phyloP scores from a whole-genome alignment of 2,797 vertebrate genomes.

The Pachyuromys duprasi region DNA sequence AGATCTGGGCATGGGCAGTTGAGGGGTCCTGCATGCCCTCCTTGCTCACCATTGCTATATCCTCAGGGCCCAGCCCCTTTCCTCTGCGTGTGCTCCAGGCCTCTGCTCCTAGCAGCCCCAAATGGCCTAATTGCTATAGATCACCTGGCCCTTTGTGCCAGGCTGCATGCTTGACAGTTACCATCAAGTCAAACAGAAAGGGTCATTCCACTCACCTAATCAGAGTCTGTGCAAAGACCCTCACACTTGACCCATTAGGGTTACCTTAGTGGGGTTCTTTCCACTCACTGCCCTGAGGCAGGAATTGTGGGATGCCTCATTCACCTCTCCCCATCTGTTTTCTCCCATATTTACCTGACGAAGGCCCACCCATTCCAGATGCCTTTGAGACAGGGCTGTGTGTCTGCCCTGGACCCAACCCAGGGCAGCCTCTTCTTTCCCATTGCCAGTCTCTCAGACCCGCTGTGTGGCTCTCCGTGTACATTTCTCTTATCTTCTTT shows the following conservation, averaged over 20 bases:
- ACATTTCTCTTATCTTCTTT: background rate
- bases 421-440: background rate
- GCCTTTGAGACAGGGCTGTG: background rate
- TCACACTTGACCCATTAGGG: background rate
- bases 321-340: background rate
- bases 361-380: background rate
- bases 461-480: background rate
- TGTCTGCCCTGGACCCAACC: background rate
- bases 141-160: background rate
- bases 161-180: rapidly evolving
- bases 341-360: background rate
- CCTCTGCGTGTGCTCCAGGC: rapidly evolving
- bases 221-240: background rate
- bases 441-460: background rate
- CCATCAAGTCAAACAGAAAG: background rate
- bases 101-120: background rate
- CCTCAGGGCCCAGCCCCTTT: rapidly evolving
- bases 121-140: background rate
- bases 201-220: background rate
- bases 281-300: background rate
- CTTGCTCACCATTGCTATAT: rapidly evolving
- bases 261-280: background rate
- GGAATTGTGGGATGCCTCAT: background rate
- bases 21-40: rapidly evolving
- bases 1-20: background rate